A percentile compares a stretch with the other conserved stretches of the same genome.
phyloP scores from a whole-genome alignment of 2,113 vertebrate genomes.

The Otolemur garnettii region DNA sequence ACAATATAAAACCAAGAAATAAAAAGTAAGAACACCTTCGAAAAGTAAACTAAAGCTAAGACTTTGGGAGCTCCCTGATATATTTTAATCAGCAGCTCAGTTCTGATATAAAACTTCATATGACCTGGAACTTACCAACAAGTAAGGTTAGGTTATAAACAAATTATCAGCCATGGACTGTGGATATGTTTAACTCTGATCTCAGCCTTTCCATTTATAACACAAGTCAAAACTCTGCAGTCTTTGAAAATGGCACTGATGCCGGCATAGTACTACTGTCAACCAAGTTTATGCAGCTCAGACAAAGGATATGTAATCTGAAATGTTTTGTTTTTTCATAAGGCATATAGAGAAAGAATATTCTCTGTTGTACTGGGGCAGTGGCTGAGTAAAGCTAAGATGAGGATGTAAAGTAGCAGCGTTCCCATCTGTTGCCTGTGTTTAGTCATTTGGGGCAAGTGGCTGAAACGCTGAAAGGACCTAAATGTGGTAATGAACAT shows the following conservation, averaged over 20 bases:
- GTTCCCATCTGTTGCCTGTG: background rate
- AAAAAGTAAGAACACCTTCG: background rate
- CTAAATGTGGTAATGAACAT: background rate
- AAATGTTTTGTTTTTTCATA: background rate
- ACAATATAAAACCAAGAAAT: conserved; percentile 32
- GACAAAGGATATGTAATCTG: background rate
- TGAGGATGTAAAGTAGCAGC: background rate
- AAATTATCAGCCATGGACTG: background rate
- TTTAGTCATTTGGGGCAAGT: conserved; percentile 40
- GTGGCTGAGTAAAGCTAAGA: background rate
- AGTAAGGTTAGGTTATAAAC: background rate
- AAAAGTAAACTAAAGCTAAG: conserved; percentile 49
- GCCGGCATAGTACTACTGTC: background rate
- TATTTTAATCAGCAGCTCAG: conserved; percentile 27
- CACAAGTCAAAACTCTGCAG: background rate
- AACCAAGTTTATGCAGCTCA: background rate
- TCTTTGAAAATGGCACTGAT: background rate
- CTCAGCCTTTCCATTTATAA: background rate
- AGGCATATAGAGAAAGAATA: background rate
- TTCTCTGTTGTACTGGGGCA: background rate
- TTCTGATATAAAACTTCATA: background rate
- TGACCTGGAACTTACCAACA: no score
- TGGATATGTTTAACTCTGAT: background rate
- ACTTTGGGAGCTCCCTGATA: background rate
- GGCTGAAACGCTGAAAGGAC: conserved; percentile 32